Evolutionary conservation across 2,888 invertebrate species (phyloP).

Genomic region (Lutraria lutraria): DNA sequence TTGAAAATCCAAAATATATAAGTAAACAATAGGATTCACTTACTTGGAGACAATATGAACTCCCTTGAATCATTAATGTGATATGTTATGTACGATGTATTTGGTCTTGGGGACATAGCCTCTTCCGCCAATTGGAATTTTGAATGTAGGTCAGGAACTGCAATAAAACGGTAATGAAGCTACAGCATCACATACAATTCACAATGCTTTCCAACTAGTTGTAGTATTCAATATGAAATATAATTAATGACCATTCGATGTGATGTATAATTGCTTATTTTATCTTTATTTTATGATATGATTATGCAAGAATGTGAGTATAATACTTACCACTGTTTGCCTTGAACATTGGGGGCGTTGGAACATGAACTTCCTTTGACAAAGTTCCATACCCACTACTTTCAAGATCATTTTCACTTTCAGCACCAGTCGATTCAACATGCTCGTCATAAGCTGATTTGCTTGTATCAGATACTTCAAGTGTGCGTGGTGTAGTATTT

Average conservation of each 20-base stretch:
- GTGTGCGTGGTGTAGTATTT: no score
- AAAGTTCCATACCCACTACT: background rate
- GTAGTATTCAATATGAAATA: background rate
- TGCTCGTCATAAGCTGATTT: background rate
- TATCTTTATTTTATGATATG: background rate
- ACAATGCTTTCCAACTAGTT: background rate
- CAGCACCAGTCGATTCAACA: background rate
- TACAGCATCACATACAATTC: background rate
- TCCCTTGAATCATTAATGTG: background rate
- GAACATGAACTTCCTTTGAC: background rate
- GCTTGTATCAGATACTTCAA: no score
- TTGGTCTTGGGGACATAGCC: background rate
- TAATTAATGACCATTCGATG: background rate
- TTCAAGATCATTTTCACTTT: background rate
- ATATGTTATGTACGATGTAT: background rate
- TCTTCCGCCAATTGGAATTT: background rate
- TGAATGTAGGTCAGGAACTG: slow-evolving; percentile 14
- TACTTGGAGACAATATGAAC: background rate
- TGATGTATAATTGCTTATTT: background rate
- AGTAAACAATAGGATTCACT: background rate
- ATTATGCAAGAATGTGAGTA: background rate
- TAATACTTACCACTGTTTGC: background rate
- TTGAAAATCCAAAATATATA: no score
- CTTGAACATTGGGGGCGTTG: background rate
- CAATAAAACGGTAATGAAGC: background rate